phyloP scores from a whole-genome alignment of 2,888 invertebrate genomes.

The Sericinus montela region DNA sequence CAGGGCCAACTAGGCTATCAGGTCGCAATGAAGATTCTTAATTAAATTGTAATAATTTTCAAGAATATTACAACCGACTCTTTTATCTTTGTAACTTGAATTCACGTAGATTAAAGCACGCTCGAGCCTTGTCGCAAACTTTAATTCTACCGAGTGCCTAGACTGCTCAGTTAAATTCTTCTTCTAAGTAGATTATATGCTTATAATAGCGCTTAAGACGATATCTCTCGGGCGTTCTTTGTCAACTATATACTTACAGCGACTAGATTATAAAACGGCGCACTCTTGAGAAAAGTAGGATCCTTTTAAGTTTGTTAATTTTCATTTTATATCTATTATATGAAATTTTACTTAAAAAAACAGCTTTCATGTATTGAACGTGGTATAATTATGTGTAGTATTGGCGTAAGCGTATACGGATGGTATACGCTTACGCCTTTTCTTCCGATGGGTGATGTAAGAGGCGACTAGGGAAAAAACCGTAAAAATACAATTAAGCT shows the following conservation, averaged over 20 bases:
- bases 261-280: constrained; percentile 3
- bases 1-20: no score
- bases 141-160: neutral
- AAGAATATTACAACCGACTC: no score
- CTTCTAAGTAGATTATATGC: constrained; percentile 12
- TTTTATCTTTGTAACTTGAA: neutral
- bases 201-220: constrained; percentile 10
- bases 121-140: neutral
- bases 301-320: neutral
- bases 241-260: constrained; percentile 7
- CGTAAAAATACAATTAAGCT: no score
- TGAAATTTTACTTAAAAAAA: no score
- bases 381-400: no score
- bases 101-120: neutral
- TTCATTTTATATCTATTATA: neutral
- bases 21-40: no score
- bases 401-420: no score
- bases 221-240: constrained; percentile 2
- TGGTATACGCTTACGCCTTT: no score
- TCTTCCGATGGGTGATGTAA: no score
- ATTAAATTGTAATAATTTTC: neutral
- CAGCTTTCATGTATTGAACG: no score
- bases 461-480: no score
- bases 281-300: neutral
- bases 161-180: constrained; percentile 5